Evolutionary conservation across 2,888 invertebrate genomes (phyloP), one percentile per base, ranked within the genome.

Genomic region (Parnassius apollo): DNA sequence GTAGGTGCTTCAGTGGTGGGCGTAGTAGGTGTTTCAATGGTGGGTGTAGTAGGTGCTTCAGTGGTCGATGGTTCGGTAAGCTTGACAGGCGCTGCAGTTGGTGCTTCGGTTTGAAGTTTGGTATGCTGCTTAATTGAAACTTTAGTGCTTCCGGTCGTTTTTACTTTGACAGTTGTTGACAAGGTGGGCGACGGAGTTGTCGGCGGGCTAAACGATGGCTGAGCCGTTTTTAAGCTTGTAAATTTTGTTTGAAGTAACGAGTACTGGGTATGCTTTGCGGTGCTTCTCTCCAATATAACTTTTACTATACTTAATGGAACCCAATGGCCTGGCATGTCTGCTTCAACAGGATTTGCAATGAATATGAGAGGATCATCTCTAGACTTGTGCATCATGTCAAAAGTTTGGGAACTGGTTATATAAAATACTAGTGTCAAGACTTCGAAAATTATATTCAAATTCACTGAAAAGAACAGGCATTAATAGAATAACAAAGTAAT

Each of bases 321-420:
- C 84, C 84, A 85, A 63, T 84, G 84, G 2, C 84, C 77, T 0
- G 84, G 84, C 75, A 84, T 74, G 4, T 76, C 68, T 0, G 84
- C 70, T 68, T 85, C 84, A 1, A 83, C 71, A 10, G 84, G 84
- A 54, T 85, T 85, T 0, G 78, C 75, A 7, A 83, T 78, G 61
- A 74, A 85, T 12, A 83, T 59, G 8, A 85, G 63, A 2, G 76
- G 71, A 48, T 85, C 84, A 2, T 75, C 46, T 3, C 51, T 49
- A 7, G 55, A 12, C 2, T 59, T 9, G 70, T n/a, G 48, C 13
- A n/a, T n/a, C 3, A n/a, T 48, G 2, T 65, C 63, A 1, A 48
- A 50, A 44, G 60, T 65, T 68, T 64, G 18, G 55, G 12, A 45
- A 46, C 35, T 42, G 1, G 13, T 9, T 2, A 42, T 11, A 35